phyloP scores from a whole-genome alignment of 2,113 vertebrate genomes.

The Craseonycteris thonglongyai region DNA sequence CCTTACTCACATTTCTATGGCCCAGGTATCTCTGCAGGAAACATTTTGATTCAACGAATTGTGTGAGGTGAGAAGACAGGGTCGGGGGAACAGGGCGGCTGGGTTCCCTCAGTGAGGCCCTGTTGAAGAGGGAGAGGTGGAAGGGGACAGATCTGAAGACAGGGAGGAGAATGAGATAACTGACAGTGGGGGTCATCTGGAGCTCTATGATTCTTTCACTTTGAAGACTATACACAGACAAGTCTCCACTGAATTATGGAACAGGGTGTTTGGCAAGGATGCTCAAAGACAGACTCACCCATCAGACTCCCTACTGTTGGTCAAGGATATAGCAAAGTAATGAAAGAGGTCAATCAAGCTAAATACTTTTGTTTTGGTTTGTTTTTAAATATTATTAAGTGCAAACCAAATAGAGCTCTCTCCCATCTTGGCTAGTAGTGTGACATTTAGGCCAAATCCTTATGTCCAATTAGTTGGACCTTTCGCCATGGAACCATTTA shows the following conservation, averaged over 20 bases:
- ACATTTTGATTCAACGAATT: not conserved
- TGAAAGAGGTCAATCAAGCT: no score
- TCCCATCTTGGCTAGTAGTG: not conserved
- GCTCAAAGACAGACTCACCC: not conserved
- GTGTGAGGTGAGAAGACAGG: not conserved
- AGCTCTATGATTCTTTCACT: not conserved
- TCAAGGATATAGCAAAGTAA: not conserved
- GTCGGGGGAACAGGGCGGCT: accelerated
- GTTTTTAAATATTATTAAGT: not conserved
- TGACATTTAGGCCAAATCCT: not conserved
- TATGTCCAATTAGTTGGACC: not conserved
- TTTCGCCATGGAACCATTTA: no score
- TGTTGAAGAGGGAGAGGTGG: not conserved
- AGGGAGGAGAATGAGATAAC: no score
- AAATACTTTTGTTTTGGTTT: not conserved
- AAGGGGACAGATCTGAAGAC: not conserved
- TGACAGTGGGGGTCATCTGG: not conserved
- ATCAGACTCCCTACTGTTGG: not conserved
- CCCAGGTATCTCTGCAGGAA: not conserved
- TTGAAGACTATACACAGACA: not conserved
- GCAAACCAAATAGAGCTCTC: not conserved
- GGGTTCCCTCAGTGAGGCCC: not conserved
- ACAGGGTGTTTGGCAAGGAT: not conserved
- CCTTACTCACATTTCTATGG: not conserved
- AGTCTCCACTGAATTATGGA: not conserved